Conservation (phyloP, 2,797 vertebrate genomes). For the Anguilla obscura region DNA sequence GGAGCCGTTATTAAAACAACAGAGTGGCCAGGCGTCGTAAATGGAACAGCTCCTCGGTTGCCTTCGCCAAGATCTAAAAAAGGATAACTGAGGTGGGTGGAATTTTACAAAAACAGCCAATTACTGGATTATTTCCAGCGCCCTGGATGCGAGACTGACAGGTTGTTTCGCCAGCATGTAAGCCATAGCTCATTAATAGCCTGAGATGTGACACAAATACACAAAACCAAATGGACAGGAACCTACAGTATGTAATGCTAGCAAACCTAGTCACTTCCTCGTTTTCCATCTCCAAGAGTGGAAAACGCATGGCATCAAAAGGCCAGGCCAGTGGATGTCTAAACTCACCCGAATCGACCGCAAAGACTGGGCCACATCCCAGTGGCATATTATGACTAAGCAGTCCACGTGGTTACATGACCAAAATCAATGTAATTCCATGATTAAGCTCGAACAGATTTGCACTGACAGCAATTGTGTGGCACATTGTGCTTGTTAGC, state of each 20-base stretch:
- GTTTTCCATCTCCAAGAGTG: not conserved
- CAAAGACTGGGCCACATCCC: not conserved
- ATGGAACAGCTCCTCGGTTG: not conserved
- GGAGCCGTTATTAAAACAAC: conserved; percentile 23
- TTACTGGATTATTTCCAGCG: not conserved
- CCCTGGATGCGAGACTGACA: not conserved
- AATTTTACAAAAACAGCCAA: conserved; percentile 15
- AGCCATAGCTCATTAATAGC: not conserved
- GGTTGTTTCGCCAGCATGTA: not conserved
- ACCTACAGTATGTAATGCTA: not conserved
- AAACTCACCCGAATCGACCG: too few species aligned
- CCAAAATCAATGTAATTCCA: not conserved
- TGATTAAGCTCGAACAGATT: not conserved
- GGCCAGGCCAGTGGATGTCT: not conserved
- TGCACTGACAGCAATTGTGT: not conserved
- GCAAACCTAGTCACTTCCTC: not conserved
- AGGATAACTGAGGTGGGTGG: not conserved
- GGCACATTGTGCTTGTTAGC: not conserved
- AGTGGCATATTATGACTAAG: not conserved
- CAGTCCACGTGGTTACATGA: not conserved
- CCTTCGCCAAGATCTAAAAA: not conserved
- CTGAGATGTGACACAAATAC: not conserved
- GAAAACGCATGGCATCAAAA: not conserved
- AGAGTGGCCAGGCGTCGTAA: not conserved
- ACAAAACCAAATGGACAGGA: not conserved